Evolutionary conservation across 2,113 vertebrate genomes (phyloP).

Genomic region (Gobius niger): DNA sequence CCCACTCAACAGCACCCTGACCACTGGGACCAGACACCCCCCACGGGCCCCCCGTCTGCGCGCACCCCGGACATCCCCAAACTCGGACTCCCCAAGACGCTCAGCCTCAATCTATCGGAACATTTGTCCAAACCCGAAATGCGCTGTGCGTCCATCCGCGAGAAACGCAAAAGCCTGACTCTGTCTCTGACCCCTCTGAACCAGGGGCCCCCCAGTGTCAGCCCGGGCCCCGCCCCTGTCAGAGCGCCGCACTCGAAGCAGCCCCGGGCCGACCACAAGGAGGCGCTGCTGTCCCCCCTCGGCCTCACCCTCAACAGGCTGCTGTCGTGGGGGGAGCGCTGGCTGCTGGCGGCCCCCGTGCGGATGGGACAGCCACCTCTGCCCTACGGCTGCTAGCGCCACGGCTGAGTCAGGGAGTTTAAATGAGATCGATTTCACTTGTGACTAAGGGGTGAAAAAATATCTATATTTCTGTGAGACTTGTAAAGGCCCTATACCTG

Average conservation of each 20-base stretch:
- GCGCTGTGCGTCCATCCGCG: slow-evolving; percentile 52
- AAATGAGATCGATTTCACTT: too few relatives aligned
- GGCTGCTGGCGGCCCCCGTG: slow-evolving; percentile 71
- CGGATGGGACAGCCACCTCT: slow-evolving; percentile 71
- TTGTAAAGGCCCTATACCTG: too few relatives aligned
- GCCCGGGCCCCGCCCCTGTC: slow-evolving; percentile 5
- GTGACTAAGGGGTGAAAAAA: too few relatives aligned
- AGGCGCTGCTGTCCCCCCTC: slow-evolving; percentile 61
- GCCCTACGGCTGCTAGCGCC: slow-evolving; percentile 65
- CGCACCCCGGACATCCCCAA: slow-evolving; percentile 27
- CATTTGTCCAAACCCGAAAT: neutral
- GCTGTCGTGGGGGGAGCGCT: slow-evolving; percentile 74
- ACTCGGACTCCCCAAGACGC: slow-evolving; percentile 19
- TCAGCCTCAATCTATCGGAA: slow-evolving; percentile 22
- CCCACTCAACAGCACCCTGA: slow-evolving; percentile 15
- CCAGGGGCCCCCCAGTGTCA: neutral
- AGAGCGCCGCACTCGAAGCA: slow-evolving; percentile 14
- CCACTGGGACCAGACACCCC: neutral
- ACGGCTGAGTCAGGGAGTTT: too few relatives aligned
- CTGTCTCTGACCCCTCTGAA: slow-evolving; percentile 60
- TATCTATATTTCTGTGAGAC: too few relatives aligned
- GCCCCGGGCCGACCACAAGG: slow-evolving; percentile 7
- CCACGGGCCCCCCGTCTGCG: neutral
- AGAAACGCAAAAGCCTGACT: slow-evolving; percentile 71
- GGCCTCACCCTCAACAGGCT: slow-evolving; percentile 71